These are phyloP conservation scores for Hystrix brachyura DNA, from an alignment of 2,113 vertebrate genomes.

Conservation along the genomic window DNA sequence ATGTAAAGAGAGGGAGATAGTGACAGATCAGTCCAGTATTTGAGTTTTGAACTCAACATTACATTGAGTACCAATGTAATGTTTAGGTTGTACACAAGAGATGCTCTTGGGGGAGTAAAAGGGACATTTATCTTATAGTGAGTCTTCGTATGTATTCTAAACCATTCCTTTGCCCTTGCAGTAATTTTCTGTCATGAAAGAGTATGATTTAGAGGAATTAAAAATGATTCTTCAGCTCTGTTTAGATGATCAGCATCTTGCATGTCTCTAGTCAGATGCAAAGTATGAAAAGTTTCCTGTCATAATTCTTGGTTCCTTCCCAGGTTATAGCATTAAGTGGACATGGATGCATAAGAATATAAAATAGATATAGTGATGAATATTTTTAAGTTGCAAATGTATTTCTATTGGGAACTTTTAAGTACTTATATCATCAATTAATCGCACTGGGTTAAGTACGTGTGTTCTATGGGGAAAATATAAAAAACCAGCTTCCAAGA, in stretches of 20 bases:
- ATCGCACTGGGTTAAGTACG: conserved; percentile 12
- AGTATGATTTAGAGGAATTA: conserved; percentile 22
- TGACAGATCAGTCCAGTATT: not conserved
- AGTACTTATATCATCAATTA: conserved; percentile 13
- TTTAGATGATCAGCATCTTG: conserved; percentile 29
- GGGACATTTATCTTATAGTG: not conserved
- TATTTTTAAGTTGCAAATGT: not conserved
- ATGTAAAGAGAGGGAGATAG: not conserved
- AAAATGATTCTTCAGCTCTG: conserved; percentile 12
- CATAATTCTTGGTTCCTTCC: conserved; percentile 40
- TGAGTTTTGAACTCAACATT: not conserved
- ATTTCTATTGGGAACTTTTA: conserved; percentile 8
- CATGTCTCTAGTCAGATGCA: not conserved
- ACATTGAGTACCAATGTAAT: not conserved
- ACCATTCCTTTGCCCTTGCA: not conserved
- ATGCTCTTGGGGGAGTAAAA: not conserved
- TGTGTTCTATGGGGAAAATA: not conserved
- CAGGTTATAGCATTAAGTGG: not conserved
- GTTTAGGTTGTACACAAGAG: not conserved
- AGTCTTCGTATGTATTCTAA: not conserved
- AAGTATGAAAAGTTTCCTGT: not conserved
- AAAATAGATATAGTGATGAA: conserved; percentile 17
- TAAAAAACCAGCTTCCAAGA: not conserved
- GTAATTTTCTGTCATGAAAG: conserved; percentile 2
- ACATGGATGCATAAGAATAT: not conserved